Evolutionary conservation across 2,797 vertebrate genomes (phyloP).

Genomic region (Schizopygopsis malacanthus): DNA sequence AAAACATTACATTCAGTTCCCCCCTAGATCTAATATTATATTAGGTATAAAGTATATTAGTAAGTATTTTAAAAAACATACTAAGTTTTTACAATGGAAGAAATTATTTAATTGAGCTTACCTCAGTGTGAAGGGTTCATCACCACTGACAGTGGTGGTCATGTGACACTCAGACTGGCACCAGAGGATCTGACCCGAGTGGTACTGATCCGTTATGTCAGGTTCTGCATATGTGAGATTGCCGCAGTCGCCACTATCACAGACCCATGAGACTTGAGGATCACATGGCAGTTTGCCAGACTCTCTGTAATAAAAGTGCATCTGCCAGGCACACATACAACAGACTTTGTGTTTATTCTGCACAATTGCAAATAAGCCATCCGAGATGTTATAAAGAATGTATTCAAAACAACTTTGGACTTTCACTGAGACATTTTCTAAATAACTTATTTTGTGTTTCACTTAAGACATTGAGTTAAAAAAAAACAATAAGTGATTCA

Average conservation of each 20-base stretch:
- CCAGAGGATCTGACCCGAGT: background rate
- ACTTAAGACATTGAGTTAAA: background rate
- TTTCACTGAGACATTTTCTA: background rate
- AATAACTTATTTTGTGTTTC: background rate
- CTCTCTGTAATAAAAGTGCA: slow-evolving; percentile 43
- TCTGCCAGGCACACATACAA: slow-evolving; percentile 13
- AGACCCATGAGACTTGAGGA: slow-evolving; percentile 18
- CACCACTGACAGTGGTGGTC: slow-evolving; percentile 9
- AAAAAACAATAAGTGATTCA: background rate
- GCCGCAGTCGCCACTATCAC: slow-evolving; percentile 20
- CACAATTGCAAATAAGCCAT: background rate
- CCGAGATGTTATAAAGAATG: background rate
- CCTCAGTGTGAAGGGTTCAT: slow-evolving; percentile 17
- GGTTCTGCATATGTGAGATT: background rate
- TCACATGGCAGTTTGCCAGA: slow-evolving; percentile 30
- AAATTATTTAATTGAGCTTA: background rate
- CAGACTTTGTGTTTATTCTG: background rate
- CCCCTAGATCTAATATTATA: no score
- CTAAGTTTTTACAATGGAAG: background rate
- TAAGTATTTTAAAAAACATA: background rate
- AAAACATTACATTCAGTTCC: background rate
- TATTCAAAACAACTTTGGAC: background rate
- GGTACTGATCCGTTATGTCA: slow-evolving; percentile 7
- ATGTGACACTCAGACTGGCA: slow-evolving; percentile 36
- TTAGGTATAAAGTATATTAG: background rate